A percentile compares a stretch with the other conserved stretches of the same genome.
phyloP scores from a whole-genome alignment of 2,888 invertebrate genomes.

The Falcaria lacertinaria region DNA sequence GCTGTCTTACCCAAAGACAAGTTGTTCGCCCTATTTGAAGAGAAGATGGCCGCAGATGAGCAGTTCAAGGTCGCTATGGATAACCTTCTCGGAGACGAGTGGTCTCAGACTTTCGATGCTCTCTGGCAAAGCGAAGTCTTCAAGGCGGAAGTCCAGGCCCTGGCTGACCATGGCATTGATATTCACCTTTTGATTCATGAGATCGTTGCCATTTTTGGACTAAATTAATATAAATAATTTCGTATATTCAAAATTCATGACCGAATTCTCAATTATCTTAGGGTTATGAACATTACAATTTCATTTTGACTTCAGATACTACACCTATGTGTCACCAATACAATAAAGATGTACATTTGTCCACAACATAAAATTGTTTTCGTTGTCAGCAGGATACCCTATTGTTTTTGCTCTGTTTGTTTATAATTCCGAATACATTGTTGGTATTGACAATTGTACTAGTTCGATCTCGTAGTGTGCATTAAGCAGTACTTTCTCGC shows the following conservation, averaged over 20 bases:
- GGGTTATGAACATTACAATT: background rate
- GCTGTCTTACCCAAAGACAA: constrained; percentile 44
- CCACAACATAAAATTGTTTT: background rate
- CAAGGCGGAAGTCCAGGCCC: constrained; percentile 37
- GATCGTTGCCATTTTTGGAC: constrained; percentile 51
- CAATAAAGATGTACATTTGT: background rate
- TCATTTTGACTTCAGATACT: background rate
- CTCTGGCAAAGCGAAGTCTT: constrained; percentile 50
- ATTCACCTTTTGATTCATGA: constrained; percentile 32
- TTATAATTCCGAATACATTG: constrained; percentile 3
- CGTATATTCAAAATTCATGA: background rate
- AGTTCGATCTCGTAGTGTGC: constrained; percentile 6
- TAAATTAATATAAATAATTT: constrained; percentile 22
- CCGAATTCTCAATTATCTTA: background rate
- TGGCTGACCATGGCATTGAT: constrained; percentile 49
- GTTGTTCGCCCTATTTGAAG: constrained; percentile 46
- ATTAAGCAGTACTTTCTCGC: constrained; percentile 6
- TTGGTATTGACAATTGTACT: constrained; percentile 6
- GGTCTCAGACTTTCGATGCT: constrained; percentile 36
- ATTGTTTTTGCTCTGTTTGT: constrained; percentile 3
- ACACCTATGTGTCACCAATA: background rate
- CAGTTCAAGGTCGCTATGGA: constrained; percentile 50
- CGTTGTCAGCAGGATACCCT: background rate
- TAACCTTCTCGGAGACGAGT: constrained; percentile 52
- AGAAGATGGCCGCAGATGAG: constrained; percentile 52